phyloP scores from a whole-genome alignment of 2,113 vertebrate genomes.

The Spizaetus ornatus region DNA sequence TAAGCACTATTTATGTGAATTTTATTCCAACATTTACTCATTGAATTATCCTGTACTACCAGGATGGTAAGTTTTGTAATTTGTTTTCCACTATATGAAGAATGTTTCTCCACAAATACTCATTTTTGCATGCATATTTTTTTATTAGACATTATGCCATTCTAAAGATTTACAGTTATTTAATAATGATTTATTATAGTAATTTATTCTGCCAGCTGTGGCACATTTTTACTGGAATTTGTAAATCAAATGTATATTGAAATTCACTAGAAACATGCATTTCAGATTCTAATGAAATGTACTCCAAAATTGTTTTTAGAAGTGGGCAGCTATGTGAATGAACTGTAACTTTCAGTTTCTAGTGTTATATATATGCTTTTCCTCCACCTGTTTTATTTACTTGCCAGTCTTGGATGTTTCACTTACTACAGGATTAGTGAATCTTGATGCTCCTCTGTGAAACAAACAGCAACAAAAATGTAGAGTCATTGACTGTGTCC shows the following conservation, averaged over 20 bases:
- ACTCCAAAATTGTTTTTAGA: conserved; percentile 60
- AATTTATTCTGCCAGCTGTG: conserved; percentile 73
- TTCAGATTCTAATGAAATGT: conserved; percentile 72
- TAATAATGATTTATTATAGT: conserved; percentile 78
- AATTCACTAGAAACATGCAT: conserved; percentile 69
- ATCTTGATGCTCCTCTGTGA: background rate
- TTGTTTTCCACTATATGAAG: conserved; percentile 61
- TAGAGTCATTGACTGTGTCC: background rate
- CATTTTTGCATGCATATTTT: conserved; percentile 63
- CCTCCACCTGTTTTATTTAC: background rate
- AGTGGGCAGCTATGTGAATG: conserved; percentile 18
- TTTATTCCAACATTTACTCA: conserved; percentile 69
- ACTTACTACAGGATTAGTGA: background rate
- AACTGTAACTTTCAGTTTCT: background rate
- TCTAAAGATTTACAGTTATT: conserved; percentile 78
- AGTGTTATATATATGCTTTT: background rate
- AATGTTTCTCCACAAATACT: conserved; percentile 47
- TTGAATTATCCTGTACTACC: conserved; percentile 65
- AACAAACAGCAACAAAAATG: background rate
- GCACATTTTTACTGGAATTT: conserved; percentile 73
- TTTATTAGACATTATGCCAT: conserved; percentile 69
- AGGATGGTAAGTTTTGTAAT: conserved; percentile 68
- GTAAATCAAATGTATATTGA: conserved; percentile 73
- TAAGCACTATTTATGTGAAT: conserved; percentile 70
- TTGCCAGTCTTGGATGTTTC: background rate